Percentiles rank a stretch among this genome's conserved stretches.
Conservation (phyloP, 2,113 vertebrate genomes). For the Pheucticus melanocephalus region DNA sequence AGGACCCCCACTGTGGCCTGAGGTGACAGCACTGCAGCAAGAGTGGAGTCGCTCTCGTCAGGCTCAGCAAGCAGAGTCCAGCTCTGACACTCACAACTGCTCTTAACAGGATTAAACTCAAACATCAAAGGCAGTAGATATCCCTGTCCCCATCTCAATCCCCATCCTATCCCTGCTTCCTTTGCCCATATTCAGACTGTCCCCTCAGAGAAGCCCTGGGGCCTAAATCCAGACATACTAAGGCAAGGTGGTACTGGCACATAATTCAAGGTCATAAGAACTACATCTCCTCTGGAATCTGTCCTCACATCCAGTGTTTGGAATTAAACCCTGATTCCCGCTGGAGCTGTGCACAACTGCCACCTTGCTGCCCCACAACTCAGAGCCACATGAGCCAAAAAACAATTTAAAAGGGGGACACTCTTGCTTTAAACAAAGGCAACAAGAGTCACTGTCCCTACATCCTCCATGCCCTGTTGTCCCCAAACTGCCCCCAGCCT, state of each 20-base stretch:
- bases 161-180: background rate
- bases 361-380: background rate
- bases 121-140: background rate
- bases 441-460: background rate
- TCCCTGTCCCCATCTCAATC: background rate
- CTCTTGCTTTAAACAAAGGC: background rate
- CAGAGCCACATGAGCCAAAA: background rate
- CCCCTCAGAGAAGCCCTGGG: background rate
- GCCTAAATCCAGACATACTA: background rate
- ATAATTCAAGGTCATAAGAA: background rate
- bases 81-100: background rate
- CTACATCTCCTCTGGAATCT: background rate
- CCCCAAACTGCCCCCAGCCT: background rate
- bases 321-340: background rate
- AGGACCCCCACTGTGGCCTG: background rate
- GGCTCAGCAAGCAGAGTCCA: background rate
- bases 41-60: background rate
- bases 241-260: background rate
- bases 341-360: background rate
- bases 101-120: constrained; percentile 10
- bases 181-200: background rate
- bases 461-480: background rate
- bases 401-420: background rate
- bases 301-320: background rate
- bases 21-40: background rate